phyloP scores from a whole-genome alignment of 1,140 invertebrate genomes.

The Venustaconcha ellipsiformis region DNA sequence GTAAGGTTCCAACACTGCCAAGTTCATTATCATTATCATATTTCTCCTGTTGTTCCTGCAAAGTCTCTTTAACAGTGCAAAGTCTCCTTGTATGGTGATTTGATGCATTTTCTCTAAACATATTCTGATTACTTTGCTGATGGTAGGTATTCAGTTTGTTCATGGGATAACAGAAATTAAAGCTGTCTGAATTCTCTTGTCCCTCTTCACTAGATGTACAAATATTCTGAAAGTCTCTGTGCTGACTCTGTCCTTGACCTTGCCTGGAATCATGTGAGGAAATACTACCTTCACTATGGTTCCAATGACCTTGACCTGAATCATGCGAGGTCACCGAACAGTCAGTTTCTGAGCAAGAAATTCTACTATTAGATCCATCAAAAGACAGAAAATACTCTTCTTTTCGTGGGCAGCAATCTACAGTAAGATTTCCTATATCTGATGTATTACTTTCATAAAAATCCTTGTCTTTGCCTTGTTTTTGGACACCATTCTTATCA shows the following conservation, averaged over 20 bases:
- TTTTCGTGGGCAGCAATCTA: constrained; percentile 58
- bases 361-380: constrained; percentile 48
- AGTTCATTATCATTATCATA: too few species aligned
- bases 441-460: constrained; percentile 43
- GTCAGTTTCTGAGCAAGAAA: constrained; percentile 53
- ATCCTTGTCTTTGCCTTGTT: constrained; percentile 32
- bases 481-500: constrained; percentile 34
- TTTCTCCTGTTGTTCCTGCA: too few species aligned
- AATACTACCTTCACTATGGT: constrained; percentile 13
- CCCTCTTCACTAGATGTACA: constrained; percentile 42
- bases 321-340: constrained; percentile 49
- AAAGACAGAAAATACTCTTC: constrained; percentile 63
- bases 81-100: constrained; percentile 17
- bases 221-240: constrained; percentile 33
- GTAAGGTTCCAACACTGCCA: too few species aligned
- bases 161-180: constrained; percentile 51
- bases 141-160: constrained; percentile 22
- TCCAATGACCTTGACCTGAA: constrained; percentile 43
- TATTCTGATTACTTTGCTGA: constrained; percentile 18
- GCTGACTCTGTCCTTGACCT: constrained; percentile 24
- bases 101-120: constrained; percentile 20
- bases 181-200: constrained; percentile 58
- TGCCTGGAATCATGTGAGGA: constrained; percentile 14
- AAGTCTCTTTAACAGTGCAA: constrained; percentile 21
- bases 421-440: constrained; percentile 43